Conservation (phyloP, 2,113 vertebrate species). For the Petroica traversi region DNA sequence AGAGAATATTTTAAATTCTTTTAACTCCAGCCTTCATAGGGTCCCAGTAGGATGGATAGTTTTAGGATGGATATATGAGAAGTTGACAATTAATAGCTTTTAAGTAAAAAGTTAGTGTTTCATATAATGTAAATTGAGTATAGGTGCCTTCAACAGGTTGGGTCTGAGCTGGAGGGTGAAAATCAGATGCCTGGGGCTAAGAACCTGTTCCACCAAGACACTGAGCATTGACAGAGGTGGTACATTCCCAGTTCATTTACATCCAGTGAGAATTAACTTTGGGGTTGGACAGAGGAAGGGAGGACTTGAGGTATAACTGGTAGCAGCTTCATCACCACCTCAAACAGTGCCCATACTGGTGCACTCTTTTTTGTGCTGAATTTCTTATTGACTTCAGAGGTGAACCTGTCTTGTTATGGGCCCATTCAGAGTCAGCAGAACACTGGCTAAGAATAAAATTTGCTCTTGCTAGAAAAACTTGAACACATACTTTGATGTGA, state of each 20-base stretch:
- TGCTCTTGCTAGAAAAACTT: background rate
- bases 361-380: background rate
- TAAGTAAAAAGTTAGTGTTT: background rate
- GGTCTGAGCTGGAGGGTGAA: background rate
- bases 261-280: background rate
- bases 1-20: background rate
- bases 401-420: background rate
- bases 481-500: background rate
- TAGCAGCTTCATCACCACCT: background rate
- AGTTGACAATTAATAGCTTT: background rate
- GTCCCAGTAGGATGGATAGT: background rate
- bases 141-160: background rate
- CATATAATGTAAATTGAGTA: background rate
- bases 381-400: background rate
- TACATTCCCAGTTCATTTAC: background rate
- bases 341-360: background rate
- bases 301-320: background rate
- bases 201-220: background rate
- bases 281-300: background rate
- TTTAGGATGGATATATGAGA: background rate
- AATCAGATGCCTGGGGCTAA: background rate
- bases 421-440: background rate
- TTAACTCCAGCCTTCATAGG: background rate
- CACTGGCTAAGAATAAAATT: background rate
- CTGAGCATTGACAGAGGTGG: background rate